Percentiles rank a stretch among this genome's conserved stretches.
phyloP scores from a whole-genome alignment of 2,797 vertebrate genomes.

The Typhlichthys subterraneus region DNA sequence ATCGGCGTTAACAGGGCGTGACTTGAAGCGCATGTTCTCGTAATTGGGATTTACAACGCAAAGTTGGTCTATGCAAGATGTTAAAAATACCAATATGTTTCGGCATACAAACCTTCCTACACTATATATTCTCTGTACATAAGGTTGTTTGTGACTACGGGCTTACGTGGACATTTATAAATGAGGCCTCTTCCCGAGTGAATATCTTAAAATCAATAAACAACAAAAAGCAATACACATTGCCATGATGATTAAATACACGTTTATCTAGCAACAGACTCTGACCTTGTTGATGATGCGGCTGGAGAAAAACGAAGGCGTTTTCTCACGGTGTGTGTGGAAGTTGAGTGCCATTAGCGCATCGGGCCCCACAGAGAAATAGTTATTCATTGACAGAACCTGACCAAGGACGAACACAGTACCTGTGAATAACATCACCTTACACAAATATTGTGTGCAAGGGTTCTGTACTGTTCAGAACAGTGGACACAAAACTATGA shows the following conservation, averaged over 20 bases:
- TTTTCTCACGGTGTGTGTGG: conserved; percentile 93
- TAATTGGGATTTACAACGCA: no score
- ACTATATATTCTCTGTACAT: no score
- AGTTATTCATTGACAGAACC: conserved; percentile 99
- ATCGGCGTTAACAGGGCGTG: no score
- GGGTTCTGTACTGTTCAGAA: neutral
- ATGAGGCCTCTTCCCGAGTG: no score
- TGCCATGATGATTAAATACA: conserved; percentile 3
- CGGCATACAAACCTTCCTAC: no score
- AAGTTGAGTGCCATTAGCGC: conserved; percentile 98
- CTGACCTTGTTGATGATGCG: conserved; percentile 97
- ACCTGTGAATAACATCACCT: neutral
- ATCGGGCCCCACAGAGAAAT: conserved; percentile 96
- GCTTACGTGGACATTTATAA: no score
- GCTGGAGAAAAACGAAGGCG: conserved; percentile 95
- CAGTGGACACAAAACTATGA: neutral
- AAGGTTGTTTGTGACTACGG: no score
- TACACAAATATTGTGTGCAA: no score
- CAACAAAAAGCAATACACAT: neutral
- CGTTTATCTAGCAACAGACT: conserved; percentile 17
- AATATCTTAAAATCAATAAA: neutral
- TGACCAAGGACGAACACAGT: conserved; percentile 47
- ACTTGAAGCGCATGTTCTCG: no score
- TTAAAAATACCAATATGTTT: no score
- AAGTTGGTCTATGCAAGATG: no score